Evolutionary conservation across 2,797 vertebrate genomes (phyloP).

Genomic region (Diceros bicornis): DNA sequence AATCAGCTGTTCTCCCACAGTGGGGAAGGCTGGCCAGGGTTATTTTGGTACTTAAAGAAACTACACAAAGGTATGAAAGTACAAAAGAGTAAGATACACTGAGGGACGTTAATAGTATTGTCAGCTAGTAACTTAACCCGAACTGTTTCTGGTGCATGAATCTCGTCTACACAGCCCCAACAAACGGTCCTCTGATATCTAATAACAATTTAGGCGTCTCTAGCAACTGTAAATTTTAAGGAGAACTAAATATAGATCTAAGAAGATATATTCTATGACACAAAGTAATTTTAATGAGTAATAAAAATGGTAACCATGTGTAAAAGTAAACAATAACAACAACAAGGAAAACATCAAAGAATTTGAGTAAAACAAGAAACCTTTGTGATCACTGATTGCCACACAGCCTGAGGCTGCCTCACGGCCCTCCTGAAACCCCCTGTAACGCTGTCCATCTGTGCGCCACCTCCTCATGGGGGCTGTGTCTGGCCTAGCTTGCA

Average conservation of each 20-base stretch:
- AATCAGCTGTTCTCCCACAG: neutral
- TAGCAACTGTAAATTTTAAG: neutral
- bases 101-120: neutral
- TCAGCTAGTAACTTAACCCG: neutral
- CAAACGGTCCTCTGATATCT: neutral
- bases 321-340: neutral
- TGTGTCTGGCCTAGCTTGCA: neutral
- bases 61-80: neutral
- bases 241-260: neutral
- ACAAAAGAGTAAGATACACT: neutral
- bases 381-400: neutral
- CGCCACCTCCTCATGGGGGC: neutral
- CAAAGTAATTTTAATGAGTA: neutral
- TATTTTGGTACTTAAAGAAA: neutral
- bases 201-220: neutral
- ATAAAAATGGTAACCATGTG: neutral
- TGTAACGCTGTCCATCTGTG: neutral
- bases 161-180: neutral
- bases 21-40: neutral
- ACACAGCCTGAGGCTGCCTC: neutral
- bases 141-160: neutral
- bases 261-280: neutral
- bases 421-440: neutral
- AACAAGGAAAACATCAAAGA: neutral
- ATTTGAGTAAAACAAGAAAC: neutral